Conservation (phyloP, 2,888 invertebrate species). For the Cheilosia urbana region DNA sequence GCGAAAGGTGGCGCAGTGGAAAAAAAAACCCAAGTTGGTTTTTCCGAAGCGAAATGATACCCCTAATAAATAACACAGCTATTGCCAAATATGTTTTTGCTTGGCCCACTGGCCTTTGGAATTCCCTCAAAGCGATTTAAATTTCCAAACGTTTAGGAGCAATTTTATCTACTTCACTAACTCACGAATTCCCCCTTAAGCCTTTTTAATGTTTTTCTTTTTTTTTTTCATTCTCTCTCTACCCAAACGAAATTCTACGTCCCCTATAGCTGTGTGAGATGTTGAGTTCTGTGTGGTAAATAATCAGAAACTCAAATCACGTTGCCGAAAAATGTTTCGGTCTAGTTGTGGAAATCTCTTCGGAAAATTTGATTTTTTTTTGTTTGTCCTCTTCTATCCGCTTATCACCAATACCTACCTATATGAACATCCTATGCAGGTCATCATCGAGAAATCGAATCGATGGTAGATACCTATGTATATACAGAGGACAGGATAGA, state of each 20-base stretch:
- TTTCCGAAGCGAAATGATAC: too few species aligned
- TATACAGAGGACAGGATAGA: neutral
- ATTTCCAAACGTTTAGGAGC: conserved; percentile 3
- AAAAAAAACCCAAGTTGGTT: too few species aligned
- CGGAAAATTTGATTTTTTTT: conserved; percentile 37
- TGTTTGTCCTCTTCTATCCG: neutral
- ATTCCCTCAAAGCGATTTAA: conserved; percentile 15
- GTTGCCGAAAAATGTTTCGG: conserved; percentile 55
- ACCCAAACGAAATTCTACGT: neutral
- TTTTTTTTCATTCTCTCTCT: neutral
- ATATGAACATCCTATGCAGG: neutral
- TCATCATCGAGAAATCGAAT: neutral
- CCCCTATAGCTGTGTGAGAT: neutral
- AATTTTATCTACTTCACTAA: conserved; percentile 11
- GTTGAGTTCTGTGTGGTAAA: conserved; percentile 15
- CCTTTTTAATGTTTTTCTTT: conserved; percentile 2
- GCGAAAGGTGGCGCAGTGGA: too few species aligned
- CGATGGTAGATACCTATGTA: conserved; percentile 1
- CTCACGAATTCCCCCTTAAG: conserved; percentile 7
- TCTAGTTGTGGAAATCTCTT: conserved; percentile 52
- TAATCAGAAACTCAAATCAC: conserved; percentile 60
- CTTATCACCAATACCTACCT: conserved; percentile 25
- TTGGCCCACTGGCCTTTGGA: too few species aligned
- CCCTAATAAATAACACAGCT: too few species aligned
- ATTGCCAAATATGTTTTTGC: too few species aligned